A percentile compares a stretch with the other conserved stretches of the same genome.
Conservation (phyloP, 2,797 vertebrate species). For the Smutsia temminckii region DNA sequence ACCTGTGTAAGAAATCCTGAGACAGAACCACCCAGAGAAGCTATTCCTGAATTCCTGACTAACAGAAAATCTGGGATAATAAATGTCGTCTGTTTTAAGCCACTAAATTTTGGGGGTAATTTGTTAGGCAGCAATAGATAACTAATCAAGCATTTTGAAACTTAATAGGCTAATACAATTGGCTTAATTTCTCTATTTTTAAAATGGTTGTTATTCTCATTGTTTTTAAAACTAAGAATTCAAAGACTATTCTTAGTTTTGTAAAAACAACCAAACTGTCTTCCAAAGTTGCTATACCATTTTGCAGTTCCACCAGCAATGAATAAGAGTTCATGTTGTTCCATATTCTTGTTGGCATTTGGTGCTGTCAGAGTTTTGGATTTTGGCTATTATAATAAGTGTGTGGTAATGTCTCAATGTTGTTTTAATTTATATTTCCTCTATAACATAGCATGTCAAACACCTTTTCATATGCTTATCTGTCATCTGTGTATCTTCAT, state of each 20-base stretch:
- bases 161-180: background rate
- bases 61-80: background rate
- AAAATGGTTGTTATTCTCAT: background rate
- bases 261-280: background rate
- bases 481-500: background rate
- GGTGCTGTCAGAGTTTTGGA: background rate
- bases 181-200: background rate
- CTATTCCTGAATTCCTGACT: background rate
- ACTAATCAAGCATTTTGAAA: background rate
- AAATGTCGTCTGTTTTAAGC: background rate
- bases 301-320: background rate
- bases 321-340: background rate
- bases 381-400: background rate
- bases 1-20: background rate
- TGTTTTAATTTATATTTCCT: background rate
- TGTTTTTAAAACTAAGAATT: background rate
- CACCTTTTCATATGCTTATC: background rate
- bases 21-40: background rate
- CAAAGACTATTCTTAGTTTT: background rate
- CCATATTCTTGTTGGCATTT: background rate
- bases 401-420: background rate
- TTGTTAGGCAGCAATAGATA: background rate
- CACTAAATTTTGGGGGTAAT: background rate
- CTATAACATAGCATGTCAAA: background rate
- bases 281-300: background rate